Percentiles rank a stretch among this genome's conserved stretches.
Conservation (phyloP, 1,140 invertebrate species). For the Zaprionus ghesquierei region DNA sequence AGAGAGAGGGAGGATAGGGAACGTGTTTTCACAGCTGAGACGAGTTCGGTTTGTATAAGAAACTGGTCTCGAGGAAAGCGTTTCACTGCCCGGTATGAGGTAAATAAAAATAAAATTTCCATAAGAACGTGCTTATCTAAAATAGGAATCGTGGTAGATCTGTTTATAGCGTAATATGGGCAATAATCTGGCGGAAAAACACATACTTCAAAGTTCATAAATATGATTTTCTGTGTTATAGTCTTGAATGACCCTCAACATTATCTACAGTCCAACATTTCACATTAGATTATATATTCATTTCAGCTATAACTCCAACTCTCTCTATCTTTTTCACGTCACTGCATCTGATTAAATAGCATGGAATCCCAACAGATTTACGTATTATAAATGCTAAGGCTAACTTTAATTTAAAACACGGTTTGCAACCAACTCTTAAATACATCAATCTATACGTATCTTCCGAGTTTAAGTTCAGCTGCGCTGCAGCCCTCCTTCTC, state of each 20-base stretch:
- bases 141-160: background rate
- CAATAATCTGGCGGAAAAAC: background rate
- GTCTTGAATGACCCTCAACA: background rate
- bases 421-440: constrained; percentile 6
- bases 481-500: constrained; percentile 1
- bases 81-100: background rate
- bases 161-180: background rate
- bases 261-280: background rate
- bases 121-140: background rate
- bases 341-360: background rate
- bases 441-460: background rate
- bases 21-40: background rate
- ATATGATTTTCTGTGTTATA: background rate
- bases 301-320: background rate
- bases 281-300: background rate
- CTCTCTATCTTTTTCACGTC: background rate
- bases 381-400: constrained; percentile 10
- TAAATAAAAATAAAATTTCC: background rate
- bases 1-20: background rate
- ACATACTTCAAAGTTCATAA: background rate
- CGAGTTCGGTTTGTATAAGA: background rate
- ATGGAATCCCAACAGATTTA: background rate
- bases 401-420: constrained; percentile 31
- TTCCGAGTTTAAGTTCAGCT: background rate
- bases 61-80: background rate